Percentiles rank a stretch among this genome's conserved stretches.
Evolutionary conservation across 1,140 invertebrate species (phyloP).

Genomic region (Trypoxylus dichotomus): DNA sequence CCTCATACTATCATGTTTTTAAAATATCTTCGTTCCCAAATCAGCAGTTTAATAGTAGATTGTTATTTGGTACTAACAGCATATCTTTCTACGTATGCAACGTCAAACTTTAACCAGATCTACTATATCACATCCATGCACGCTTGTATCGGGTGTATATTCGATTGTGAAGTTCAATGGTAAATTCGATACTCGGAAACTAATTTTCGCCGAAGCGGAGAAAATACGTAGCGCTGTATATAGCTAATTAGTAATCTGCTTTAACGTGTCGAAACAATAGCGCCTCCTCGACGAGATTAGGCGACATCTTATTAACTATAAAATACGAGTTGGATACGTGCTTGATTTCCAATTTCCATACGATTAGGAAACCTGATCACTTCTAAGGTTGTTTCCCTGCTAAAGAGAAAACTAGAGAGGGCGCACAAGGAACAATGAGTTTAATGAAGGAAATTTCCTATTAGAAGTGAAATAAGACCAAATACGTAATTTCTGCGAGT

Average conservation of each 20-base stretch:
- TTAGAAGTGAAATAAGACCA: background rate
- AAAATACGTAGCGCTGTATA: background rate
- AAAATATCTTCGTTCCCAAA: too few species aligned
- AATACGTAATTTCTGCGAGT: background rate
- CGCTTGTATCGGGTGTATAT: background rate
- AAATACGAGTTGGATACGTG: slow-evolving; percentile 48
- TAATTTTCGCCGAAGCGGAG: background rate
- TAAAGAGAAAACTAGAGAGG: background rate
- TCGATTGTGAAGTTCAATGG: background rate
- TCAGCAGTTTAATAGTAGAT: too few species aligned
- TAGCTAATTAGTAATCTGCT: slow-evolving; percentile 11
- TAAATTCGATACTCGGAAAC: slow-evolving; percentile 8
- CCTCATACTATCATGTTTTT: too few species aligned
- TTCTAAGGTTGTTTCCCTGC: slow-evolving; percentile 34
- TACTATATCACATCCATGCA: too few species aligned
- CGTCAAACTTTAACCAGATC: background rate
- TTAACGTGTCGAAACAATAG: slow-evolving; percentile 38
- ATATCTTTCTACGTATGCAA: too few species aligned
- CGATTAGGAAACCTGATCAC: slow-evolving; percentile 50
- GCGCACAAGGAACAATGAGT: slow-evolving; percentile 16
- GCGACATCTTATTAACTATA: slow-evolving; percentile 49
- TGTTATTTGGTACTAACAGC: too few species aligned
- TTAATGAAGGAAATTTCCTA: slow-evolving; percentile 6
- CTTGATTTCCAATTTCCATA: slow-evolving; percentile 53
- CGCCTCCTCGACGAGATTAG: slow-evolving; percentile 44